Percentiles rank a stretch among this genome's conserved stretches.
Conservation (phyloP, 2,888 invertebrate genomes). For the Tetragnatha montana region DNA sequence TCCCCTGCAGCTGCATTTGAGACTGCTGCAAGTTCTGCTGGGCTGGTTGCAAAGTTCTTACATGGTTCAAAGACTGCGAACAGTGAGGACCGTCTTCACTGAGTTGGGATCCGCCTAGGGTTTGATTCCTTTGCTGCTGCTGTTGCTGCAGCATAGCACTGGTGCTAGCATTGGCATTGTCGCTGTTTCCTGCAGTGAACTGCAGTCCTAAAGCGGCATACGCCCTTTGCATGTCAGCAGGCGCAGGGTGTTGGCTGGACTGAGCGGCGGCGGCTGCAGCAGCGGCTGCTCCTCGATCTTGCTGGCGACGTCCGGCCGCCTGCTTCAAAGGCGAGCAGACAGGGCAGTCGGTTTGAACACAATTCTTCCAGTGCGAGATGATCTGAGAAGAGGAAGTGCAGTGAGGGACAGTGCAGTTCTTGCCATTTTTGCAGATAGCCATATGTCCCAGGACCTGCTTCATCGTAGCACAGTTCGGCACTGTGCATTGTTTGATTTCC, state of each 20-base stretch:
- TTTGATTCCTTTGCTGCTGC: background rate
- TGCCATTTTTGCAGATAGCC: conserved; percentile 96
- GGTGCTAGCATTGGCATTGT: conserved; percentile 7
- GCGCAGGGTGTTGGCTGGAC: conserved; percentile 71
- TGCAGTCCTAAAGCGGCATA: conserved; percentile 87
- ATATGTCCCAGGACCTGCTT: conserved; percentile 99
- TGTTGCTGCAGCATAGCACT: conserved; percentile 7
- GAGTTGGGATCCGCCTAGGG: conserved; percentile 6
- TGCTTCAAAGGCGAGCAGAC: conserved; percentile 98
- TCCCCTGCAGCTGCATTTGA: conserved; percentile 70
- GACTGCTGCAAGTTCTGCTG: conserved; percentile 58
- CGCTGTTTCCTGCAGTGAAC: conserved; percentile 66
- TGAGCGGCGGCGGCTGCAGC: conserved; percentile 76
- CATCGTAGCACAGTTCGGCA: conserved; percentile 99
- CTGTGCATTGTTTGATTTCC: conserved; percentile 81
- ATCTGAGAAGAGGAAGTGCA: conserved; percentile 99
- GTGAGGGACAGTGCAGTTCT: conserved; percentile 93
- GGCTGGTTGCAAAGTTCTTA: conserved; percentile 39
- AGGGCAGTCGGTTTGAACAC: conserved; percentile 94
- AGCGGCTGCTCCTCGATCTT: conserved; percentile 75
- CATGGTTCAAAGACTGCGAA: conserved; percentile 50
- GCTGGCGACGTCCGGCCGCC: conserved; percentile 78
- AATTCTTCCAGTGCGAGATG: conserved; percentile 99
- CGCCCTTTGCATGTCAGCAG: conserved; percentile 83
- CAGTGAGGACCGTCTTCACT: conserved; percentile 53